Base-by-base conservation (phyloP, 2,888 invertebrate species). In the Drosophila villosipedis region DNA sequence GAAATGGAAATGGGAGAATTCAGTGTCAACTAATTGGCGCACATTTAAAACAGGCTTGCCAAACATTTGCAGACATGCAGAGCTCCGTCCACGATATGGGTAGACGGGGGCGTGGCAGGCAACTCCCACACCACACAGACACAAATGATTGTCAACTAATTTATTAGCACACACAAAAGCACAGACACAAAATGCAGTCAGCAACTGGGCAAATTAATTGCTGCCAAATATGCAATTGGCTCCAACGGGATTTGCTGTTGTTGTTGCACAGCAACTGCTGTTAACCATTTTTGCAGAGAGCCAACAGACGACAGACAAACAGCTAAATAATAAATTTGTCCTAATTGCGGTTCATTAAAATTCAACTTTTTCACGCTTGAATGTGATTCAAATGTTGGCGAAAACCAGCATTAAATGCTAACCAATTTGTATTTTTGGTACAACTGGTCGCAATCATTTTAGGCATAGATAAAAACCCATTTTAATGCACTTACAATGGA, bases 161-260 rank as follows among this genome's bases (percentile, higher is more conserved):
- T 89, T 88, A 85, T 85, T 88, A 78, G 80, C 80, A 82, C 78
- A 85, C 76, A 78, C 69, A 85, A 75, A 76, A 78, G 77, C 83
- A 82, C 77, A 84, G 76, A 77, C 68, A 83, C 78, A 75, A 80
- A 80, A 72, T 75, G 78, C 75, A 25, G 82, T 68, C 41, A 58
- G 73, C 84, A 73, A 75, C 49, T 68, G 69, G 59, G 69, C 68
- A 89, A 86, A 89, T 89, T 89, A 86, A 89, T 89, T 89, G 85
- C 81, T 86, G 89, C 86, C 80, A 82, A 80, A 86, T 89, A 78
- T 85, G 79, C 80, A 80, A 83, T 85, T 86, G 84, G 76, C 54
- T 69, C 72, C 30, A 41, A 73, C 30, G 50, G 16, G 9, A 25
- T 25, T 47, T 25, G 47, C 16, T 16, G 47, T 16, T 16, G 22